These are phyloP conservation scores for Phocides pigmalion DNA, from an alignment of 1,140 invertebrate species.

Conservation along the genomic window DNA sequence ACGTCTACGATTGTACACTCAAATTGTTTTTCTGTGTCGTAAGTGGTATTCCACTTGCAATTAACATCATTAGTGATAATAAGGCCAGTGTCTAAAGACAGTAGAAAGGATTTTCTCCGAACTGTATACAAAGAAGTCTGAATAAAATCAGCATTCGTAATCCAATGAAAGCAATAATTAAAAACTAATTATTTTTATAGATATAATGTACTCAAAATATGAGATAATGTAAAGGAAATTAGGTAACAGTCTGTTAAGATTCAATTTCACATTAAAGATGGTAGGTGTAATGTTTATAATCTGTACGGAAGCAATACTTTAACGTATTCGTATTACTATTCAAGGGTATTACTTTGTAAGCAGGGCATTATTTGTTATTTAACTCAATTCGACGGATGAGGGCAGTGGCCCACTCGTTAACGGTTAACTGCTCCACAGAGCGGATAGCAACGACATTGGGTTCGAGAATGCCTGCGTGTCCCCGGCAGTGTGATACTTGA, in stretches of 20 bases:
- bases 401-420: slow-evolving; percentile 9
- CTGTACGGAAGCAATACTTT: slow-evolving; percentile 36
- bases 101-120: slow-evolving; percentile 34
- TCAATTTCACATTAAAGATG: slow-evolving; percentile 26
- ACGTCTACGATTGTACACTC: slow-evolving; percentile 16
- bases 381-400: not conserved
- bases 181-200: slow-evolving; percentile 37
- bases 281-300: slow-evolving; percentile 23
- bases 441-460: slow-evolving; percentile 2
- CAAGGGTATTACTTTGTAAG: slow-evolving; percentile 33
- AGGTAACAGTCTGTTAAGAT: slow-evolving; percentile 20
- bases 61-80: slow-evolving; percentile 48
- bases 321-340: slow-evolving; percentile 34
- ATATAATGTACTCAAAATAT: slow-evolving; percentile 34
- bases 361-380: slow-evolving; percentile 35
- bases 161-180: slow-evolving; percentile 36
- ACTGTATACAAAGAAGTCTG: slow-evolving; percentile 31
- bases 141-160: slow-evolving; percentile 32
- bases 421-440: not conserved
- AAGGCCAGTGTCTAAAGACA: slow-evolving; percentile 55
- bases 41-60: slow-evolving; percentile 24
- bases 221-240: slow-evolving; percentile 30
- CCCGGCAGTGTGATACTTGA: slow-evolving; percentile 19
- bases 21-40: slow-evolving; percentile 29
- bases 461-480: not conserved